phyloP scores from a whole-genome alignment of 2,888 invertebrate genomes.

The Hirtodrosophila cameraria region DNA sequence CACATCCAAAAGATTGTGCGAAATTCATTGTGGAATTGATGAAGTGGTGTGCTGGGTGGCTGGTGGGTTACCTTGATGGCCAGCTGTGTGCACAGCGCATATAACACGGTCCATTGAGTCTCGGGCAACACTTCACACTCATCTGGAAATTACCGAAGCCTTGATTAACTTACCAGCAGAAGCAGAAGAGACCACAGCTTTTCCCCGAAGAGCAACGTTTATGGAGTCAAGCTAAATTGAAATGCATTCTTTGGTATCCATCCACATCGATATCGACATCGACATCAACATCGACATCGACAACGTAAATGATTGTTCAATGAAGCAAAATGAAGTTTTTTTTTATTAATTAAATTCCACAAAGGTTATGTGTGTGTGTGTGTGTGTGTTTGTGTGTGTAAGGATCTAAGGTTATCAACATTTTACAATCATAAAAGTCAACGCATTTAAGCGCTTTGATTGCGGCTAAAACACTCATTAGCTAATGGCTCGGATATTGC shows the following conservation, averaged over 20 bases:
- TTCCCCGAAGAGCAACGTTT: slow-evolving; percentile 7
- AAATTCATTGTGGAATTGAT: slow-evolving; percentile 61
- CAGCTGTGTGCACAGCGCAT: slow-evolving; percentile 59
- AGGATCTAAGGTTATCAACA: slow-evolving; percentile 29
- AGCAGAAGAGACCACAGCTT: slow-evolving; percentile 1
- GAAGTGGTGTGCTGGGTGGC: slow-evolving; percentile 51
- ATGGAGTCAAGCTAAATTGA: slow-evolving; percentile 63
- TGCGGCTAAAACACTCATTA: slow-evolving; percentile 55
- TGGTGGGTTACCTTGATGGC: no score
- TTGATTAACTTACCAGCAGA: slow-evolving; percentile 68
- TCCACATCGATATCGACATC: slow-evolving; percentile 1
- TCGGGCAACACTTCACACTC: slow-evolving; percentile 74
- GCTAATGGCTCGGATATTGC: slow-evolving; percentile 63
- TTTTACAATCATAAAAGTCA: slow-evolving; percentile 35
- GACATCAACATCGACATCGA: slow-evolving; percentile 11
- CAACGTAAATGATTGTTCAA: slow-evolving; percentile 61
- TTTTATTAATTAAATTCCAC: slow-evolving; percentile 74
- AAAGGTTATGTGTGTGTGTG: slow-evolving; percentile 48
- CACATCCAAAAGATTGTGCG: slow-evolving; percentile 51
- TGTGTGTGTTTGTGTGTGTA: neutral
- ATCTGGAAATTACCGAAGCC: slow-evolving; percentile 69
- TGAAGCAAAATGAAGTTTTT: slow-evolving; percentile 49
- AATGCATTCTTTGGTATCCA: slow-evolving; percentile 63
- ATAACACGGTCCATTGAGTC: slow-evolving; percentile 74
- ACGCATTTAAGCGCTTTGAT: slow-evolving; percentile 22